Percentiles rank a stretch among this genome's conserved stretches.
phyloP scores from a whole-genome alignment of 2,797 vertebrate genomes.

The Sebastes nivosus region DNA sequence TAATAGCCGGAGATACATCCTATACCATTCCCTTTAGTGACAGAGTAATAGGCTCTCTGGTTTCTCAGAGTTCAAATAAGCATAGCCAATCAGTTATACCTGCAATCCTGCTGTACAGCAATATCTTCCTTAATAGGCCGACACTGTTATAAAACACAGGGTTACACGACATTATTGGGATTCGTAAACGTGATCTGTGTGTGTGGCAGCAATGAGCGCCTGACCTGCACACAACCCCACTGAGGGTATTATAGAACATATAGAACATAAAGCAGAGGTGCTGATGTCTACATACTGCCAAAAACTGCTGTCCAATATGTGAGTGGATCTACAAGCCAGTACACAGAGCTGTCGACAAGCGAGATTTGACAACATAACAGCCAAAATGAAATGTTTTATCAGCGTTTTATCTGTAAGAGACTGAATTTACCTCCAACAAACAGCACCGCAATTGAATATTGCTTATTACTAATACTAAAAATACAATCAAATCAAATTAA shows the following conservation, averaged over 20 bases:
- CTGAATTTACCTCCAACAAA: neutral
- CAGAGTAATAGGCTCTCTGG: slow-evolving; percentile 21
- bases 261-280: slow-evolving; percentile 19
- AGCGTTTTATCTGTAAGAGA: neutral
- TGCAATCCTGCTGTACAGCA: slow-evolving; percentile 18
- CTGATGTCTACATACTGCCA: neutral
- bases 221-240: slow-evolving; percentile 63
- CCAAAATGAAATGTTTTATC: neutral
- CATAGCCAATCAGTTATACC: slow-evolving; percentile 47
- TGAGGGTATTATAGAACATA: slow-evolving; percentile 3
- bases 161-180: slow-evolving; percentile 54
- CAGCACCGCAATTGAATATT: neutral
- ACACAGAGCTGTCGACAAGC: neutral
- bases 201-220: slow-evolving; percentile 11
- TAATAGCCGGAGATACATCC: slow-evolving; percentile 16
- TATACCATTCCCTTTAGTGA: neutral
- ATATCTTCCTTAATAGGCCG: slow-evolving; percentile 58
- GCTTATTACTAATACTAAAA: neutral
- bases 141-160: slow-evolving; percentile 63
- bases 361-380: neutral
- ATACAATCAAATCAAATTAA: neutral
- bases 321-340: neutral
- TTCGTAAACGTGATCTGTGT: slow-evolving; percentile 21
- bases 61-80: slow-evolving; percentile 40
- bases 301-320: neutral